These are phyloP conservation scores for Tetramorium alpestre DNA, from an alignment of 1,140 invertebrate genomes.

Conservation along the genomic window DNA sequence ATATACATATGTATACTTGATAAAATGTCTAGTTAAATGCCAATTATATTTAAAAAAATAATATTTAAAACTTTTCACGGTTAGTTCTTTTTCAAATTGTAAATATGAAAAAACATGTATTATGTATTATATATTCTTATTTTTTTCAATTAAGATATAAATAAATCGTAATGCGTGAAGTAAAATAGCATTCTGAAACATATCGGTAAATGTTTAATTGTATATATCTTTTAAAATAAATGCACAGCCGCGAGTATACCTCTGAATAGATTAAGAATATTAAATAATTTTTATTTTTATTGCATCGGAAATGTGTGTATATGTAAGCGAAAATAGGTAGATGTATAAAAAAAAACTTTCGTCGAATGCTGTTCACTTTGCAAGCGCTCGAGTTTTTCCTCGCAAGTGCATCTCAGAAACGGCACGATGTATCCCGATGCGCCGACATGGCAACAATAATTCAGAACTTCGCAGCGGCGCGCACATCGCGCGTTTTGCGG, in stretches of 20 bases:
- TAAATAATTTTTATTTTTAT: not conserved
- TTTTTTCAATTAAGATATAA: not conserved
- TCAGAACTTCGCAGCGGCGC: conserved; percentile 33
- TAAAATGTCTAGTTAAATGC: not conserved
- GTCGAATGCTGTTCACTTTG: not conserved
- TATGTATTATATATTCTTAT: not conserved
- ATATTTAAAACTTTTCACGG: not conserved
- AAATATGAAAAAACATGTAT: not conserved
- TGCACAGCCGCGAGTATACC: too few relatives aligned
- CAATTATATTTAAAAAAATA: not conserved
- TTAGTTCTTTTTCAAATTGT: not conserved
- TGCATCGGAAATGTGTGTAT: not conserved
- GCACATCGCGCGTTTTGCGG: conserved; percentile 36
- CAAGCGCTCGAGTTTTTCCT: conserved; percentile 6
- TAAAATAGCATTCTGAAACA: not conserved
- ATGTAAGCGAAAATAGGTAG: not conserved
- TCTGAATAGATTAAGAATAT: not conserved
- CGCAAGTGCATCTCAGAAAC: not conserved
- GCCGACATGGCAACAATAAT: conserved; percentile 60
- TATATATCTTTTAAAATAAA: not conserved
- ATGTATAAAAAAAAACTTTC: not conserved
- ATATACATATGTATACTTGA: not conserved
- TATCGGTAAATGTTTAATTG: not conserved
- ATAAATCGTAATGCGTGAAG: not conserved
- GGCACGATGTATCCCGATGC: conserved; percentile 15